Evolutionary conservation across 2,113 vertebrate genomes (phyloP).

Genomic region (Apeltes quadracus): DNA sequence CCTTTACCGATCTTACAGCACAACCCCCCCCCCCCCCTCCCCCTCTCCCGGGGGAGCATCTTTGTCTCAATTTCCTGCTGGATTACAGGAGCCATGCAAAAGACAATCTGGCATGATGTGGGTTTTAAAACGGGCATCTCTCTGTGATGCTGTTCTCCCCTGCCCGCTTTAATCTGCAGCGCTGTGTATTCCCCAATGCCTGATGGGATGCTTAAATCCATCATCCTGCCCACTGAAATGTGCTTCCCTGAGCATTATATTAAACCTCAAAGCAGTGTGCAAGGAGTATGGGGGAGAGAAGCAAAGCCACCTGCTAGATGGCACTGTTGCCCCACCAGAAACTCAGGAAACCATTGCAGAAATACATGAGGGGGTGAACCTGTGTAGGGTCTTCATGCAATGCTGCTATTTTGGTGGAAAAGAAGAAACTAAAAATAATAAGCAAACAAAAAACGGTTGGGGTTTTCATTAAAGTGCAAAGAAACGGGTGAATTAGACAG

Average conservation of each 20-base stretch:
- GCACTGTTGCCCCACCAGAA: constrained; percentile 79
- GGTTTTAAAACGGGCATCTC: constrained; percentile 70
- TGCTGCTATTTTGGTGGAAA: constrained; percentile 48
- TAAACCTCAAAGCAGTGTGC: constrained; percentile 64
- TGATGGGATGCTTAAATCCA: constrained; percentile 80
- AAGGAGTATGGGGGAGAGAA: constrained; percentile 17
- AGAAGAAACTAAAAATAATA: constrained; percentile 55
- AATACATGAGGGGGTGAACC: not conserved
- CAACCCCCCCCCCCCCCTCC: constrained; percentile 34
- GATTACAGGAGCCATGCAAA: constrained; percentile 76
- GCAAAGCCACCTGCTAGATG: constrained; percentile 77
- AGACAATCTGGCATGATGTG: constrained; percentile 75
- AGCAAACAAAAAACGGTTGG: constrained; percentile 51
- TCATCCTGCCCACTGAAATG: constrained; percentile 76
- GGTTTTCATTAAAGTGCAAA: constrained; percentile 53
- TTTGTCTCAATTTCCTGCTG: constrained; percentile 77
- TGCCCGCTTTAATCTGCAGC: constrained; percentile 72
- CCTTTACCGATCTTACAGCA: constrained; percentile 49
- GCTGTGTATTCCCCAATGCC: constrained; percentile 74
- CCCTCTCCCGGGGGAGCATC: constrained; percentile 55
- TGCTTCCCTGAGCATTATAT: constrained; percentile 74
- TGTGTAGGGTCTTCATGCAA: constrained; percentile 16
- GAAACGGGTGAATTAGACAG: constrained; percentile 46
- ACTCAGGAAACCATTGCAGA: not conserved
- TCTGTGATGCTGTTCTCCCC: constrained; percentile 67